phyloP scores from a whole-genome alignment of 2,888 invertebrate species.

The Agrochola lychnidis region DNA sequence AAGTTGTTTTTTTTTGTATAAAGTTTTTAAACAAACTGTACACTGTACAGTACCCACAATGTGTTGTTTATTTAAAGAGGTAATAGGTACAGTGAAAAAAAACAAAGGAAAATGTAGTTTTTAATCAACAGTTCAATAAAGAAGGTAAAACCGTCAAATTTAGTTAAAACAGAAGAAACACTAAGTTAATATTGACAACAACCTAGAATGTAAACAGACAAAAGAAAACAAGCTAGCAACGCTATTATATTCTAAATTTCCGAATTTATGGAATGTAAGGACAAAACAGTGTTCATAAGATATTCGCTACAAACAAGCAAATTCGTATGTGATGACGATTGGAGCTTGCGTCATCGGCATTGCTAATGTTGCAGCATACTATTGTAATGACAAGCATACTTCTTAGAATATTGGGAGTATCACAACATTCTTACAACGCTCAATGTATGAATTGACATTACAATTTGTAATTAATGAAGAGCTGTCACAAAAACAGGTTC shows the following conservation, averaged over 20 bases:
- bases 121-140: neutral
- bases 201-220: slow-evolving; percentile 29
- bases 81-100: neutral
- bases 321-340: slow-evolving; percentile 39
- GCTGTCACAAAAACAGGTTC: slow-evolving; percentile 22
- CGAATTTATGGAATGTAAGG: slow-evolving; percentile 39
- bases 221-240: slow-evolving; percentile 16
- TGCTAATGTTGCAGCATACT: slow-evolving; percentile 21
- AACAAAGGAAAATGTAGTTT: neutral
- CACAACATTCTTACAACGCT: slow-evolving; percentile 7
- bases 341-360: slow-evolving; percentile 46
- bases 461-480: slow-evolving; percentile 19
- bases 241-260: slow-evolving; percentile 21
- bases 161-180: neutral
- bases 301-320: slow-evolving; percentile 36
- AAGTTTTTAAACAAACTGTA: slow-evolving; percentile 17
- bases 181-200: too few relatives aligned
- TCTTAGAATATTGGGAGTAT: slow-evolving; percentile 25
- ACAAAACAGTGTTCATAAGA: slow-evolving; percentile 26
- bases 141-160: neutral
- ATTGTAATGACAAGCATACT: slow-evolving; percentile 9
- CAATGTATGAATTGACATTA: slow-evolving; percentile 15
- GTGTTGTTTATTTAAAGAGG: neutral
- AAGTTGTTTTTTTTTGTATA: too few relatives aligned
- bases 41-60: neutral